These are phyloP conservation scores for Hanleya hanleyi DNA, from an alignment of 2,888 invertebrate genomes.

Conservation along the genomic window DNA sequence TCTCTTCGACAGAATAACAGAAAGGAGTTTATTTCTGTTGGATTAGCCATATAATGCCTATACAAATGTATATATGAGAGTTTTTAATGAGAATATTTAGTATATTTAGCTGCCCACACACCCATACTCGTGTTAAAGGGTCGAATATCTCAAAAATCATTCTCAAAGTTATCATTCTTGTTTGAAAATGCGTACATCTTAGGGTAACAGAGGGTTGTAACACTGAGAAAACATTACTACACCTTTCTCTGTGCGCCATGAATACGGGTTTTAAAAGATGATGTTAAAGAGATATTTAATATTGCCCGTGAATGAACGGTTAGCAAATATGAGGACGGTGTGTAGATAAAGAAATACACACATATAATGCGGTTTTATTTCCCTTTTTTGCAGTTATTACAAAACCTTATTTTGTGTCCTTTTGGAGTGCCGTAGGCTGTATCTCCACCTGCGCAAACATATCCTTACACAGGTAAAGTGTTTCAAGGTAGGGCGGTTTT, in stretches of 20 bases:
- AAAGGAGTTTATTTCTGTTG: too few species aligned
- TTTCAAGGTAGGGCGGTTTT: not conserved
- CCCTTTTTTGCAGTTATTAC: not conserved
- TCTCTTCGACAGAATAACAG: too few species aligned
- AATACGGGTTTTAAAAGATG: too few species aligned
- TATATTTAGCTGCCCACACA: too few species aligned
- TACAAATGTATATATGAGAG: too few species aligned
- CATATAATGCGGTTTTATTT: slow-evolving; percentile 1
- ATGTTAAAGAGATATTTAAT: too few species aligned
- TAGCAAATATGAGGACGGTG: not conserved
- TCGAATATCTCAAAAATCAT: too few species aligned
- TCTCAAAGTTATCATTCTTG: not conserved
- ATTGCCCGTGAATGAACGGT: too few species aligned
- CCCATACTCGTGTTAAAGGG: too few species aligned
- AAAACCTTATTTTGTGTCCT: slow-evolving; percentile 4
- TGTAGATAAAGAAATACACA: not conserved
- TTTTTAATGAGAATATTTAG: too few species aligned
- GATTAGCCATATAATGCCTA: too few species aligned
- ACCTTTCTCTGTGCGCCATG: not conserved
- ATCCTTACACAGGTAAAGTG: not conserved
- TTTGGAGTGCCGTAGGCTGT: too few species aligned
- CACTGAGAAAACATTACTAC: not conserved
- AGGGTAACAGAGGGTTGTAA: not conserved
- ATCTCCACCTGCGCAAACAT: not conserved
- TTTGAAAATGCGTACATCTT: not conserved